Conservation (phyloP, 2,797 vertebrate species). For the Sitta carolinensis region DNA sequence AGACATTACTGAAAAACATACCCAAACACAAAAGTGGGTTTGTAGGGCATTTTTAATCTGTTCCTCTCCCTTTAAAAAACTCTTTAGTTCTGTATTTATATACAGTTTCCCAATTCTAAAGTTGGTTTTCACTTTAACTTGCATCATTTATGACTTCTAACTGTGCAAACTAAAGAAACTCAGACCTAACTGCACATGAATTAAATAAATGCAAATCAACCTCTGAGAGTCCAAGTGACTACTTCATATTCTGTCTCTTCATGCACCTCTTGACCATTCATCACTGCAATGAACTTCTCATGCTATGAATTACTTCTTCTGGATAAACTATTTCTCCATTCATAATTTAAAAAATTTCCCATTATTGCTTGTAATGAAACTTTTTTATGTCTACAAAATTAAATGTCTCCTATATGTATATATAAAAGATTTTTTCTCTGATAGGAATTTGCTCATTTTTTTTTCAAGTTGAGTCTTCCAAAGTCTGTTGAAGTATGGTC, state of each 20-base stretch:
- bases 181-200: not conserved
- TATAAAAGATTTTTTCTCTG: not conserved
- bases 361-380: not conserved
- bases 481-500: not conserved
- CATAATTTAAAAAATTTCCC: not conserved
- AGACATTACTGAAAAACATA: not conserved
- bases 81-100: not conserved
- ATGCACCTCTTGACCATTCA: not conserved
- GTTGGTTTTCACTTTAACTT: not conserved
- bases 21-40: not conserved
- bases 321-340: not conserved
- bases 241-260: not conserved
- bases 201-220: not conserved
- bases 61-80: not conserved
- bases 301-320: not conserved
- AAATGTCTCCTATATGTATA: not conserved
- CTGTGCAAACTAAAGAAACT: not conserved
- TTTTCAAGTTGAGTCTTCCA: not conserved
- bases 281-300: not conserved
- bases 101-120: not conserved
- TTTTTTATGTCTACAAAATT: not conserved
- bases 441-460: not conserved
- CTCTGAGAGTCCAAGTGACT: not conserved
- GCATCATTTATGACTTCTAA: not conserved
- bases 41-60: not conserved